Conservation (phyloP, 2,888 invertebrate species). For the Augochlorella aurata region DNA sequence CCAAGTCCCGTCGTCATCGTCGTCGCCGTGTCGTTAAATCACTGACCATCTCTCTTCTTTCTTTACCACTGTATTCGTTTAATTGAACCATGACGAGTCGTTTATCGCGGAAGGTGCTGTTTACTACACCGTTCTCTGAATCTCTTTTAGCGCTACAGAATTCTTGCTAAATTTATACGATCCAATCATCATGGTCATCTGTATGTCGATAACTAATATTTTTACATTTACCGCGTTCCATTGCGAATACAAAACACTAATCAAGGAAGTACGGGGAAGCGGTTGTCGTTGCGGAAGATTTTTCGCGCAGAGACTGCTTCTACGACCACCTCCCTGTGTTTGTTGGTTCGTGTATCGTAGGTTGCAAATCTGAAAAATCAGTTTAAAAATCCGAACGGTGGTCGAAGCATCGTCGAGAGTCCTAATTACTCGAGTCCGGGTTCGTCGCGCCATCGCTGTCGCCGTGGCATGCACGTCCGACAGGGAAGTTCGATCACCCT, state of each 20-base stretch:
- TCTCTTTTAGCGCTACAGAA: not conserved
- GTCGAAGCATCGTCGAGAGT: constrained; percentile 6
- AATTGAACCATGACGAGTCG: constrained; percentile 64
- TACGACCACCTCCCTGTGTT: constrained; percentile 15
- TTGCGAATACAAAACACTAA: not conserved
- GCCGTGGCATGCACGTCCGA: constrained; percentile 29
- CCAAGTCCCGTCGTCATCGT: constrained; percentile 56
- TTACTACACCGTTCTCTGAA: not conserved
- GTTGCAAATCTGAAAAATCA: not conserved
- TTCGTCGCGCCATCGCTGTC: constrained; percentile 23
- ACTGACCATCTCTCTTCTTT: constrained; percentile 59
- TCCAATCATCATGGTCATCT: not conserved
- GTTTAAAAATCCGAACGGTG: not conserved
- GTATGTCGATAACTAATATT: not conserved
- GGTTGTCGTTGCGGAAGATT: constrained; percentile 32
- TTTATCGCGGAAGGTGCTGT: constrained; percentile 38
- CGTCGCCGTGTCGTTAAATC: constrained; percentile 42
- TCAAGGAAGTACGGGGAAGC: constrained; percentile 5
- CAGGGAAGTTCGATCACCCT: constrained; percentile 64
- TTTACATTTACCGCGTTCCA: not conserved
- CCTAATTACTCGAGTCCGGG: constrained; percentile 32
- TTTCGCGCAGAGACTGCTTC: constrained; percentile 20
- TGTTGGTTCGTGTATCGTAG: not conserved
- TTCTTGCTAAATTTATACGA: not conserved
- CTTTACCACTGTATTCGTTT: constrained; percentile 64